Evolutionary conservation across 2,888 invertebrate species (phyloP).

Genomic region (Apodemia zela): DNA sequence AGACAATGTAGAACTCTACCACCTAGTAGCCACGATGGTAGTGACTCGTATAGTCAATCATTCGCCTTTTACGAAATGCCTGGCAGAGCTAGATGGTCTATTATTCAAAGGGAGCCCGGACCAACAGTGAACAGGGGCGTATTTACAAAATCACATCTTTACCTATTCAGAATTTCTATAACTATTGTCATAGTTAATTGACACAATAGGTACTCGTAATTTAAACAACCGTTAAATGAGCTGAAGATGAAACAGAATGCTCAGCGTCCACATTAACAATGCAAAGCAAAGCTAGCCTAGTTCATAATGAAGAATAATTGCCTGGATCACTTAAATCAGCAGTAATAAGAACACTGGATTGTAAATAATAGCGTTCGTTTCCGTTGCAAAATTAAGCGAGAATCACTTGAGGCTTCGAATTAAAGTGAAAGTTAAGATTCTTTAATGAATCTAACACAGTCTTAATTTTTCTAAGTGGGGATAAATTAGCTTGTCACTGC

Average conservation of each 20-base stretch:
- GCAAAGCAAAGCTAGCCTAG: conserved; percentile 39
- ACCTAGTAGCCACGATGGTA: no score
- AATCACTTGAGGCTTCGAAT: conserved; percentile 7
- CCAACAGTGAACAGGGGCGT: no score
- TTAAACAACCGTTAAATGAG: background rate
- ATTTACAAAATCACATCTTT: no score
- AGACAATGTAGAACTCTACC: no score
- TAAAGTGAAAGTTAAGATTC: conserved; percentile 15
- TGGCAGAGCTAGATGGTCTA: no score
- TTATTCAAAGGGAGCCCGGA: no score
- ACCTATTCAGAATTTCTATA: no score
- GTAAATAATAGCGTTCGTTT: background rate
- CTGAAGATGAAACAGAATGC: background rate
- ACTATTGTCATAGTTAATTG: background rate
- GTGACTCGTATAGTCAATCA: no score
- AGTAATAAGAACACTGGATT: conserved; percentile 20
- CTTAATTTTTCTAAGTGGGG: background rate
- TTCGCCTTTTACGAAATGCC: no score
- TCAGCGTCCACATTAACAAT: conserved; percentile 36
- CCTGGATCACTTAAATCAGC: conserved; percentile 27
- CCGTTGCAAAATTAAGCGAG: conserved; percentile 1
- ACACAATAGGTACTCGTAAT: background rate
- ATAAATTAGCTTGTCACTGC: no score
- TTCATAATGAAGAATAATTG: conserved; percentile 47
- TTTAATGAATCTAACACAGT: no score